phyloP scores from a whole-genome alignment of 2,113 vertebrate genomes.

The Calcarius ornatus region DNA sequence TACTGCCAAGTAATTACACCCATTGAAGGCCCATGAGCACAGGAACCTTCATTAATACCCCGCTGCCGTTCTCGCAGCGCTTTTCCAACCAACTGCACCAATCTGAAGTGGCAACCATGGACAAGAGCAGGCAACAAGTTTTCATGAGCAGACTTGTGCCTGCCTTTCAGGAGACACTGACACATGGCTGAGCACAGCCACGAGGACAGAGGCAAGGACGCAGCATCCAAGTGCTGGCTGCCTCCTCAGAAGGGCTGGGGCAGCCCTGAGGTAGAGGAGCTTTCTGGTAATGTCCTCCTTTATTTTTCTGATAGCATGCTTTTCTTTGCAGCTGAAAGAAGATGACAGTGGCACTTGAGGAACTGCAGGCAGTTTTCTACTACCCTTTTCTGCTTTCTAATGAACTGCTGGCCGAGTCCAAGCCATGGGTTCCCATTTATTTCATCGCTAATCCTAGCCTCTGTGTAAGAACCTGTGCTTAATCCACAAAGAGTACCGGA shows the following conservation, averaged over 20 bases:
- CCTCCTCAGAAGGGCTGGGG: neutral
- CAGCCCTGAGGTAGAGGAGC: neutral
- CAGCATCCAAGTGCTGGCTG: neutral
- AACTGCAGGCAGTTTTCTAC: neutral
- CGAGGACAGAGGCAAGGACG: neutral
- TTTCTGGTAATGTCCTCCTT: neutral
- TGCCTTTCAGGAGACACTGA: neutral
- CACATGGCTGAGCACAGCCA: neutral
- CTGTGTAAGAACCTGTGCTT: conserved; percentile 39
- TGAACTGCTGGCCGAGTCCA: neutral
- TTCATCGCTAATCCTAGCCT: conserved; percentile 7
- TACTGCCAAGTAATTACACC: conserved; percentile 59
- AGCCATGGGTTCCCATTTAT: neutral
- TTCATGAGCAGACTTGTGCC: neutral
- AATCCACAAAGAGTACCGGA: conserved; percentile 7
- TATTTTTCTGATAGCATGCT: neutral
- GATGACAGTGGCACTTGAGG: neutral
- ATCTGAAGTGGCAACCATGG: conserved; percentile 7
- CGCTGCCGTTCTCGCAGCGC: neutral
- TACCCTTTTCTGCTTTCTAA: neutral
- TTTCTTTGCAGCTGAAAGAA: neutral
- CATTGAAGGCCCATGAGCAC: neutral
- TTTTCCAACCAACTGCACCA: neutral
- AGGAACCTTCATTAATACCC: conserved; percentile 6
- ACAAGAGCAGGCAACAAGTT: neutral